Evolutionary conservation across 2,113 vertebrate genomes (phyloP).

Genomic region (Crotalus horridus): DNA sequence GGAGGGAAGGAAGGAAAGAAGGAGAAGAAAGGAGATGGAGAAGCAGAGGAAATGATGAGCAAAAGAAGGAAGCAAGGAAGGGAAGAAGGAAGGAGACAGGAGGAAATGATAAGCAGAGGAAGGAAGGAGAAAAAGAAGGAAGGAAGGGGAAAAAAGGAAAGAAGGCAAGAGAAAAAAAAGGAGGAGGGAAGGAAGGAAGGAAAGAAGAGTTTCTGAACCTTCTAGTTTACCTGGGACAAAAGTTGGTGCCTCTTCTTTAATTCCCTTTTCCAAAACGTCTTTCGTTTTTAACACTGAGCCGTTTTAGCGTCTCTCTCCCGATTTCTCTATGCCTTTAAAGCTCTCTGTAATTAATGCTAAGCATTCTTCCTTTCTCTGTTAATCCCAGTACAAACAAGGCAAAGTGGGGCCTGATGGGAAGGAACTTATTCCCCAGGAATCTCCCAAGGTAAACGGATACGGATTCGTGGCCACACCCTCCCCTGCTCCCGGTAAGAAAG

Average conservation of each 20-base stretch:
- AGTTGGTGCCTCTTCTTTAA: neutral
- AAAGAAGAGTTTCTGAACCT: neutral
- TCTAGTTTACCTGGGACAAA: neutral
- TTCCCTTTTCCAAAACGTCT: neutral
- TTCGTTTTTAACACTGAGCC: neutral
- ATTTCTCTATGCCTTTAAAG: neutral
- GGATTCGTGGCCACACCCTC: conserved; percentile 88
- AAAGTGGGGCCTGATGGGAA: conserved; percentile 97
- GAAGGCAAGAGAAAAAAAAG: no score
- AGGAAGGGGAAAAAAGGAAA: neutral
- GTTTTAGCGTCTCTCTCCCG: neutral
- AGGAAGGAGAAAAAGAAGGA: neutral
- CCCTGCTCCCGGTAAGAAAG: conserved; percentile 86
- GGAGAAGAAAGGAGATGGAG: no score
- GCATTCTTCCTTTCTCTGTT: conserved; percentile 4
- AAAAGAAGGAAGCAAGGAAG: no score
- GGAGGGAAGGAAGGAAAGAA: no score
- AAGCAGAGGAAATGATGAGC: no score
- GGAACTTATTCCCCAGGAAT: conserved; percentile 93
- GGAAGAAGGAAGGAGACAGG: no score
- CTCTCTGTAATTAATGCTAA: neutral
- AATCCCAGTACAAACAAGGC: conserved; percentile 89
- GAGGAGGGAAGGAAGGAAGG: neutral
- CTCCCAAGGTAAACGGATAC: conserved; percentile 90
- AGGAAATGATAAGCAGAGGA: neutral